A percentile compares a stretch with the other conserved stretches of the same genome.
phyloP scores from a whole-genome alignment of 2,113 vertebrate species.

The Gallinago paraguaiae region DNA sequence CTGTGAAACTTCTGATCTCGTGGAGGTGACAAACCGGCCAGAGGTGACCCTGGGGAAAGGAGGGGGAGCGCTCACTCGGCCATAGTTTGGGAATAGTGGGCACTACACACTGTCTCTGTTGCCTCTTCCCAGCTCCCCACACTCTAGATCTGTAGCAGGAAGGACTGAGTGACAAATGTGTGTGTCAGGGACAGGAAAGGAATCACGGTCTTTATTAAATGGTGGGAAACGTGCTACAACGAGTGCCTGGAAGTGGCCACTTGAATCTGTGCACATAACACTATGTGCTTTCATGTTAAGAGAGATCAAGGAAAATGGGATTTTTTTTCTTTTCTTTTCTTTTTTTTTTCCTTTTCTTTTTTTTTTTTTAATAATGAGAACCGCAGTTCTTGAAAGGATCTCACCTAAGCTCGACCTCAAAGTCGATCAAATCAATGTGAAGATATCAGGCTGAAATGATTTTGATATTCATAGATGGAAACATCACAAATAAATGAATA shows the following conservation, averaged over 20 bases:
- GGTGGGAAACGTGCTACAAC: neutral
- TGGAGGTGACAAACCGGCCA: neutral
- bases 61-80: neutral
- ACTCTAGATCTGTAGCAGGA: neutral
- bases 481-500: neutral
- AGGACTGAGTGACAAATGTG: accelerated
- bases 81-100: neutral
- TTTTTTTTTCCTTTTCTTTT: accelerated
- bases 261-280: neutral
- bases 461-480: neutral
- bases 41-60: neutral
- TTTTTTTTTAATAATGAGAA: neutral
- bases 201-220: neutral
- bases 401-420: neutral
- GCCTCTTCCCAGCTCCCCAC: neutral
- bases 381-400: neutral
- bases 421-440: neutral
- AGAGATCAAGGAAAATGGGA: neutral
- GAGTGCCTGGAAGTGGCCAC: neutral
- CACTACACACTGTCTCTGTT: neutral
- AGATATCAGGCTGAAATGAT: neutral
- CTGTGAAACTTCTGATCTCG: neutral
- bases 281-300: neutral
- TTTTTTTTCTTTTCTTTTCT: neutral
- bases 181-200: neutral